Evolutionary conservation across 2,113 vertebrate species (phyloP), one percentile per base, ranked within the genome.

Genomic region (Seriola rivoliana): DNA sequence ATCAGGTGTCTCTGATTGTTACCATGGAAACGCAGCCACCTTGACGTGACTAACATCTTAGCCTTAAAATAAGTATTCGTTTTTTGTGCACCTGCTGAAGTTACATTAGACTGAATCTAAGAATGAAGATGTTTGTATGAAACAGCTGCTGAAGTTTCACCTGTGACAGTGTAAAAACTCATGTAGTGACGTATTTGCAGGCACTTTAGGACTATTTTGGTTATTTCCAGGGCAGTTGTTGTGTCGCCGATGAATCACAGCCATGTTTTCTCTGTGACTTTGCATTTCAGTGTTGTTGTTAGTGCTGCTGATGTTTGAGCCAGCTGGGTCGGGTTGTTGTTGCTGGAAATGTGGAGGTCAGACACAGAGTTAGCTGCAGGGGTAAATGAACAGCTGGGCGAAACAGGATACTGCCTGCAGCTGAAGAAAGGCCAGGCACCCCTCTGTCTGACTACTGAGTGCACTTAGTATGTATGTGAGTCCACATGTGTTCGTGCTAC

Each of bases 241-340:
- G 65, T 25, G 40, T 40, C 44, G 64, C 72, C 62, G 71, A 75
- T 87, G 84, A 91, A 67, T 90, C 89, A 90, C 23, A 8, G 19
- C 50, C 14, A 19, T 73, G 46, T 80, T 82, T 84, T 80, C 72
- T 68, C 75, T 29, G 64, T 82, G 64, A 75, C 55, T 84, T 88
- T 86, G 67, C 81, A 72, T 82, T 82, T 72, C 7, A 0, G 21
- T 55, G 70, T 78, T 64, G 71, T 76, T 84, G 85, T 67, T 60
- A 79, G 54, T 60, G 85, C 67, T 66, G 73, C 64, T 72, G 81
- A 84, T 77, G 89, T 81, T 78, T 17, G 64, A 63, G 88, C 78
- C 92, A 92, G 91, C 92, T 93, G 93, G 80, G 87, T 79, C 14
- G 74, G 63, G 48, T 59, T 84, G 83, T 84, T 91, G 80, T 89